Evolutionary conservation across 53 echinoderm and acorn worm genomes (phyloP).

Genomic region (Mesocentrotus franciscanus): DNA sequence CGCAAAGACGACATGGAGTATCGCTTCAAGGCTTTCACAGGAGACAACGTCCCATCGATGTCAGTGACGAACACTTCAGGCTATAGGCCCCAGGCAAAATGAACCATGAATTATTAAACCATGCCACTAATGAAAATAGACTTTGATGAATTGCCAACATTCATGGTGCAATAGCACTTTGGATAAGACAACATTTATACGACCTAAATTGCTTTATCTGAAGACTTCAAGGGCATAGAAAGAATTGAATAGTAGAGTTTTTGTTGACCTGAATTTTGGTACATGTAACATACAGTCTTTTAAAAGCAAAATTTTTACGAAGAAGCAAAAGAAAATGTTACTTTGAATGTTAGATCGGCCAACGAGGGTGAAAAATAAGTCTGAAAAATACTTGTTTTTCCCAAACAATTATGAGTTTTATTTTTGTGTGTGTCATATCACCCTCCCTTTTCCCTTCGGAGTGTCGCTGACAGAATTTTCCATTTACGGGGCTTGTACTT

Average conservation of each 20-base stretch:
- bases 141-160: background rate
- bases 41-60: slow-evolving; percentile 70
- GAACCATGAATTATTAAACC: background rate
- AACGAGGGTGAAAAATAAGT: too few species aligned
- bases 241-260: background rate
- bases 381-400: too few species aligned
- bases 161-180: background rate
- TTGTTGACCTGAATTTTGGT: too few species aligned
- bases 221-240: background rate
- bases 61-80: slow-evolving; percentile 35
- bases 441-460: too few species aligned
- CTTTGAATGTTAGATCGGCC: too few species aligned
- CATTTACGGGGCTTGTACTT: too few species aligned
- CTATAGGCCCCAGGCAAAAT: slow-evolving; percentile 44
- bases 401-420: too few species aligned
- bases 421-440: too few species aligned
- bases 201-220: background rate
- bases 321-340: background rate
- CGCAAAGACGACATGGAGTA: slow-evolving; percentile 89
- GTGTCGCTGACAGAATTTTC: too few species aligned
- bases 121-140: background rate
- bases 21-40: slow-evolving; percentile 97
- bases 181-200: background rate
- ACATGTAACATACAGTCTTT: too few species aligned
- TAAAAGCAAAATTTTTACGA: background rate